phyloP scores from a whole-genome alignment of 2,113 vertebrate species.

The Monopterus albus region DNA sequence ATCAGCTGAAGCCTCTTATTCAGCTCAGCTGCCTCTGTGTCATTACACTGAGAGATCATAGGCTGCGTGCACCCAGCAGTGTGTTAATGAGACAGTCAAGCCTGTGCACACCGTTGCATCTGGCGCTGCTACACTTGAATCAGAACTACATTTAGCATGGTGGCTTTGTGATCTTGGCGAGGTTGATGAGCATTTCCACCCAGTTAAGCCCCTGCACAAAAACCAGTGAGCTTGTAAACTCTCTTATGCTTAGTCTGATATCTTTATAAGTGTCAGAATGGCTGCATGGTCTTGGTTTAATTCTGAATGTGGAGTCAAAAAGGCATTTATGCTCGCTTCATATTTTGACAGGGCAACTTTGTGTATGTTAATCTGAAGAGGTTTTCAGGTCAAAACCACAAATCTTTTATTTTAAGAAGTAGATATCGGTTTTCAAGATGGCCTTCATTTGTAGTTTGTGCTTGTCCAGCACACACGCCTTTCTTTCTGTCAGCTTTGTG shows the following conservation, averaged over 20 bases:
- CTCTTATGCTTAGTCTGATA: too few relatives aligned
- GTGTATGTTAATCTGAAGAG: neutral
- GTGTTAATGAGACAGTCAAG: conserved; percentile 62
- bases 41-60: conserved; percentile 52
- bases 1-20: conserved; percentile 50
- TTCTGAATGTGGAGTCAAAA: neutral
- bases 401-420: too few relatives aligned
- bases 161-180: conserved; percentile 26
- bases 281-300: too few relatives aligned
- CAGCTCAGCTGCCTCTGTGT: conserved; percentile 46
- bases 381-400: neutral
- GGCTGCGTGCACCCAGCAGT: conserved; percentile 35
- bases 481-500: too few relatives aligned
- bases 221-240: neutral
- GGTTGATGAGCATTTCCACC: neutral
- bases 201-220: neutral
- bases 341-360: neutral
- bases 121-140: neutral
- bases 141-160: conserved; percentile 42
- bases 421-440: neutral
- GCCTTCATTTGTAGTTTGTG: too few relatives aligned
- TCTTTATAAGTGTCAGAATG: too few relatives aligned
- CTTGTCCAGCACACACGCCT: too few relatives aligned
- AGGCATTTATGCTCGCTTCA: neutral
- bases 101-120: conserved; percentile 39